Evolutionary conservation across 2,888 invertebrate genomes (phyloP).

Genomic region (Stenoptilia bipunctidactyla): DNA sequence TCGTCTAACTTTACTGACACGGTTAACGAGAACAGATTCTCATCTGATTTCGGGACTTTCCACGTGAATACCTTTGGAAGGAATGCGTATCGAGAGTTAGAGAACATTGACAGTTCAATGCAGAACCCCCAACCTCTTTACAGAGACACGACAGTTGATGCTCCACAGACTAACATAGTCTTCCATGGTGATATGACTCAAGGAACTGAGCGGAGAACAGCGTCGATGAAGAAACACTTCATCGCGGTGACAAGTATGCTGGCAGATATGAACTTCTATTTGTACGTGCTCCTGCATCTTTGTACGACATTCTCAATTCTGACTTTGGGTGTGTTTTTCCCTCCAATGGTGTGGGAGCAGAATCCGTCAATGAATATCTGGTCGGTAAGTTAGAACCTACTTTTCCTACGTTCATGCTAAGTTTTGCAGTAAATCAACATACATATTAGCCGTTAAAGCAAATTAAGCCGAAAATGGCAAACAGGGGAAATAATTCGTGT

Average conservation of each 20-base stretch:
- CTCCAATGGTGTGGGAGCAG: conserved; percentile 60
- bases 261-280: conserved; percentile 62
- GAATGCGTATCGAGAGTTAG: conserved; percentile 49
- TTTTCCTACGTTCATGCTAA: too few species aligned
- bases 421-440: too few species aligned
- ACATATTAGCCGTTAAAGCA: too few species aligned
- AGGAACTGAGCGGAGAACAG: conserved; percentile 53
- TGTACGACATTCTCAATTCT: conserved; percentile 67
- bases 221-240: conserved; percentile 52
- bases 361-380: conserved; percentile 50
- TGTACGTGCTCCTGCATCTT: conserved; percentile 63
- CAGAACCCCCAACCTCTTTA: conserved; percentile 65
- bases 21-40: conserved; percentile 30
- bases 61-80: conserved; percentile 35
- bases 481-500: too few species aligned
- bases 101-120: conserved; percentile 44
- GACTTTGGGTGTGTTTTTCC: conserved; percentile 63
- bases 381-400: conserved; percentile 35
- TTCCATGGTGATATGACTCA: conserved; percentile 46
- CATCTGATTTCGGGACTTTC: conserved; percentile 43
- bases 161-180: conserved; percentile 35
- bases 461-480: too few species aligned
- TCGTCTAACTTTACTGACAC: conserved; percentile 29
- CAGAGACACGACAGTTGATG: conserved; percentile 66
- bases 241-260: conserved; percentile 54